Evolutionary conservation across 23 tunicate species (phyloP).

Genomic region (Oikopleura dioica): DNA sequence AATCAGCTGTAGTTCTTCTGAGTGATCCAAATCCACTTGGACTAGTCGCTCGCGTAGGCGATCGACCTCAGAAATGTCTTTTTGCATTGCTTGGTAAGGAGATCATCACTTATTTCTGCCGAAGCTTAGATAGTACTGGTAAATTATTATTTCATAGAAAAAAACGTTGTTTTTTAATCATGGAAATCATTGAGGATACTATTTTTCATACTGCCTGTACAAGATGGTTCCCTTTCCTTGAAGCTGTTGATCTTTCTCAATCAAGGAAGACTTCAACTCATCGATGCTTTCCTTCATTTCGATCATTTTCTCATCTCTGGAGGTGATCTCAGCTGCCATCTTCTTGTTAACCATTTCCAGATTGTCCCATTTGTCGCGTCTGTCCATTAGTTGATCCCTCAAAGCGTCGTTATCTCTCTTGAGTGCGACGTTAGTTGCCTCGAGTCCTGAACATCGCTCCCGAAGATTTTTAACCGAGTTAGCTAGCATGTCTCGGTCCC

Average conservation of each 20-base stretch:
- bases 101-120: background rate
- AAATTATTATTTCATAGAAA: too few relatives aligned
- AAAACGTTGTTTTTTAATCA: too few relatives aligned
- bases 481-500: background rate
- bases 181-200: too few relatives aligned
- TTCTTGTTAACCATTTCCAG: background rate
- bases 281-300: too few relatives aligned
- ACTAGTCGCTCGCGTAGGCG: background rate
- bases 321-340: background rate
- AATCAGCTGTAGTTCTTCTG: background rate
- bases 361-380: slow-evolving; percentile 1
- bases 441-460: slow-evolving; percentile 2
- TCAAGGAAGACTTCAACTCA: too few relatives aligned
- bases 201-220: too few relatives aligned
- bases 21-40: background rate
- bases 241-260: too few relatives aligned
- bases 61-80: background rate
- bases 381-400: slow-evolving; percentile 3
- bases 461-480: background rate
- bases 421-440: background rate
- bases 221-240: too few relatives aligned
- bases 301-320: too few relatives aligned
- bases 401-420: slow-evolving; percentile 7
- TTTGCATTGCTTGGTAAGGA: background rate
- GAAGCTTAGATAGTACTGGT: too few relatives aligned